Percentiles rank a stretch among this genome's conserved stretches.
phyloP scores from a whole-genome alignment of 1,140 invertebrate species.

The Microplitis mediator region DNA sequence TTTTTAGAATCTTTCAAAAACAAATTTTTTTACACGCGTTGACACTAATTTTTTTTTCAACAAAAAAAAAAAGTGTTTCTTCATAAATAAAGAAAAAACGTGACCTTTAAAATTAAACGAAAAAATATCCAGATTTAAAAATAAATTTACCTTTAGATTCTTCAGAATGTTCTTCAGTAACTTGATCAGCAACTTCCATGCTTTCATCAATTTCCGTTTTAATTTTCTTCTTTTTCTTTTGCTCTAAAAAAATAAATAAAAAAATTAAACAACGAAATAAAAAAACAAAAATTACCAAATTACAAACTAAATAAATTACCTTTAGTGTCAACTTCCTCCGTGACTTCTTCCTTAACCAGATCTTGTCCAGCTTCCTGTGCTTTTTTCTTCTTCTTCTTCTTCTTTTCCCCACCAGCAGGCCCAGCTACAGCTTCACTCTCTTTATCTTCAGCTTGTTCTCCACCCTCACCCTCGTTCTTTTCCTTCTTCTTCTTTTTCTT shows the following conservation, averaged over 20 bases:
- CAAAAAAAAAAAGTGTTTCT: too few species aligned
- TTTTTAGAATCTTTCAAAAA: too few species aligned
- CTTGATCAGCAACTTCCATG: neutral
- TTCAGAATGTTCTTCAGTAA: neutral
- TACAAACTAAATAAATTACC: neutral
- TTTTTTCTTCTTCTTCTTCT: conserved; percentile 19
- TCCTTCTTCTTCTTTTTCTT: conserved; percentile 42
- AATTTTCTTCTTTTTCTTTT: conserved; percentile 10
- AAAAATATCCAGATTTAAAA: too few species aligned
- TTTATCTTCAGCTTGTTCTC: conserved; percentile 2
- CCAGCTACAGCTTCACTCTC: neutral
- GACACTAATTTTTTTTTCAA: too few species aligned
- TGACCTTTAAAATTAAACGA: too few species aligned
- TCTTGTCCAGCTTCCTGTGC: neutral
- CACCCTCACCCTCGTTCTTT: conserved; percentile 20
- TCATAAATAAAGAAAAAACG: too few species aligned
- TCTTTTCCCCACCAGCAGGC: conserved; percentile 26
- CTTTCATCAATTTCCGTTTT: conserved; percentile 32
- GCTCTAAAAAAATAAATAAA: neutral
- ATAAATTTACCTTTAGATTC: conserved; percentile 15
- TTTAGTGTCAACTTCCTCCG: neutral
- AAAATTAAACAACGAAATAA: too few species aligned
- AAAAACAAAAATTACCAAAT: too few species aligned
- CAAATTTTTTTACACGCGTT: too few species aligned
- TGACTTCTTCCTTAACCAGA: too few species aligned